phyloP scores from a whole-genome alignment of 2,797 vertebrate genomes.

The Mallotus villosus region DNA sequence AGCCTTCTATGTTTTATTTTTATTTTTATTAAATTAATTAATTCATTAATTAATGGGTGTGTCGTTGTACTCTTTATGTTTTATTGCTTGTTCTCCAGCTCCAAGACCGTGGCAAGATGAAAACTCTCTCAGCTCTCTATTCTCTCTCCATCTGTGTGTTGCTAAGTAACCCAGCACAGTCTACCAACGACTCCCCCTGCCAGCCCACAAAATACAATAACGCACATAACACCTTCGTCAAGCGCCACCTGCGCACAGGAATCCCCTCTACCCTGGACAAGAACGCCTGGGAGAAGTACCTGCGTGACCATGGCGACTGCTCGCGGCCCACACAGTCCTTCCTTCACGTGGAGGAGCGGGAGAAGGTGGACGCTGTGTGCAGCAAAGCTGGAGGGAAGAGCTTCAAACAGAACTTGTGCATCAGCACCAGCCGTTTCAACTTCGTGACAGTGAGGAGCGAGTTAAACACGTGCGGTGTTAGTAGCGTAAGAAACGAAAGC shows the following conservation, averaged over 20 bases:
- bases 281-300: conserved; percentile 62
- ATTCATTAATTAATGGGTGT: too few species aligned
- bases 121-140: conserved; percentile 22
- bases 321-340: conserved; percentile 77
- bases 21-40: neutral
- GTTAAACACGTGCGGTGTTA: conserved; percentile 61
- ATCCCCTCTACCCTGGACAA: conserved; percentile 48
- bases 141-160: conserved; percentile 41
- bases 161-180: conserved; percentile 35
- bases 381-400: conserved; percentile 54
- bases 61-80: too few species aligned
- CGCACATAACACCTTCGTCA: conserved; percentile 55
- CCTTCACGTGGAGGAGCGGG: conserved; percentile 53
- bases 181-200: conserved; percentile 66
- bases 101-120: conserved; percentile 50
- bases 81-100: neutral
- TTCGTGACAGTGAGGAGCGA: conserved; percentile 72
- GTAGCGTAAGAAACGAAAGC: conserved; percentile 50
- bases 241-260: conserved; percentile 60
- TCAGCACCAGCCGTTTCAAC: conserved; percentile 66
- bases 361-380: conserved; percentile 68
- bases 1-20: neutral
- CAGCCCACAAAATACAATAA: conserved; percentile 63
- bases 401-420: conserved; percentile 68
- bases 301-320: conserved; percentile 58